These are phyloP conservation scores for Plutomurus gul DNA, from an alignment of 1,140 invertebrate species.

Conservation along the genomic window DNA sequence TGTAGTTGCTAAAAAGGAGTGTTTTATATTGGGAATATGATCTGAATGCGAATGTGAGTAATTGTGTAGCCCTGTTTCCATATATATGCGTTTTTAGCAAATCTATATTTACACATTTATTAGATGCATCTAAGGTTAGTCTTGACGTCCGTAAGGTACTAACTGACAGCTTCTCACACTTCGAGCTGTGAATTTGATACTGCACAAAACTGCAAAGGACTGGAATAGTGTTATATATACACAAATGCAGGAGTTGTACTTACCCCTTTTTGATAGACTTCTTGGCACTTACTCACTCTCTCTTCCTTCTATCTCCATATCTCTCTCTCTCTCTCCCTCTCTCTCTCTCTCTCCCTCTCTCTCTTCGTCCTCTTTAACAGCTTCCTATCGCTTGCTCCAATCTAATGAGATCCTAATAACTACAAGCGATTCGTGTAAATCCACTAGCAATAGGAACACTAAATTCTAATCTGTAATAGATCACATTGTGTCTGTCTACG, in stretches of 20 bases:
- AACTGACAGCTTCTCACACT: too few species aligned
- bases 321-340: slow-evolving; percentile 1
- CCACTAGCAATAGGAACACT: slow-evolving; percentile 4
- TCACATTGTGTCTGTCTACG: neutral
- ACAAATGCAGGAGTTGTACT: neutral
- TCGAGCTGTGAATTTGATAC: too few species aligned
- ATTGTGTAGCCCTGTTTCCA: too few species aligned
- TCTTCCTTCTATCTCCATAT: too few species aligned
- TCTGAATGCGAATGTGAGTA: too few species aligned
- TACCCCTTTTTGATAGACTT: neutral
- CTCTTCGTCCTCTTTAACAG: slow-evolving; percentile 1
- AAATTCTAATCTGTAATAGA: neutral
- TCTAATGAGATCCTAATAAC: neutral
- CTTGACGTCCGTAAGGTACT: too few species aligned
- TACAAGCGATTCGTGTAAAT: neutral
- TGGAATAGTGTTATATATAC: neutral
- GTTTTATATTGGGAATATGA: too few species aligned
- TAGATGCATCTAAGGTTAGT: too few species aligned
- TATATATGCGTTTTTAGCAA: too few species aligned
- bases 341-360: too few species aligned
- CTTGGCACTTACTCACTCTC: slow-evolving; percentile 21
- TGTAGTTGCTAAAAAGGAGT: too few species aligned
- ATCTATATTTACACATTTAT: too few species aligned
- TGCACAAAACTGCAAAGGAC: neutral
- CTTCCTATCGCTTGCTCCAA: neutral